Conservation (phyloP, 2,113 vertebrate genomes). For the Gambusia holbrooki region DNA sequence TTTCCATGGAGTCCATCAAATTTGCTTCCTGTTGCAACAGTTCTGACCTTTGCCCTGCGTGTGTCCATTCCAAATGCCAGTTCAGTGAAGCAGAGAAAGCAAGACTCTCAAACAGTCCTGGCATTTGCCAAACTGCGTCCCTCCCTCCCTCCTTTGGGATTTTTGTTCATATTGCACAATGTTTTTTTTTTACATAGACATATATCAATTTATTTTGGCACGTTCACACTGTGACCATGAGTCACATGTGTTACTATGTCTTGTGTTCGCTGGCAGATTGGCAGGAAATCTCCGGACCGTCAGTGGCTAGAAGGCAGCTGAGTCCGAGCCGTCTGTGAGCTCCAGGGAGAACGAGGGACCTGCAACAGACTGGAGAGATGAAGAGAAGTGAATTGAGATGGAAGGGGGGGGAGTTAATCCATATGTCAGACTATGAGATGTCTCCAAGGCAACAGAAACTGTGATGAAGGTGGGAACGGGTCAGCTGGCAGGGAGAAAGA, state of each 20-base stretch:
- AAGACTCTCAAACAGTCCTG: slow-evolving; percentile 33
- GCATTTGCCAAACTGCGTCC: slow-evolving; percentile 42
- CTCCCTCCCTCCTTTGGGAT: background rate
- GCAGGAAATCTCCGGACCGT: background rate
- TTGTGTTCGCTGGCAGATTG: slow-evolving; percentile 8
- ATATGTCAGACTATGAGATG: slow-evolving; percentile 57
- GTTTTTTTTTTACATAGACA: background rate
- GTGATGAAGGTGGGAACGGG: slow-evolving; percentile 27
- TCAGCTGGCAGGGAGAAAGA: slow-evolving; percentile 43
- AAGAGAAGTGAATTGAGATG: slow-evolving; percentile 12
- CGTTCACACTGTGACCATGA: slow-evolving; percentile 15
- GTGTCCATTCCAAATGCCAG: slow-evolving; percentile 58
- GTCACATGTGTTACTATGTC: background rate
- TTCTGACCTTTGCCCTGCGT: slow-evolving; percentile 55
- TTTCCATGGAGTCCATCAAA: slow-evolving; percentile 44
- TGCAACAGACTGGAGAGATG: slow-evolving; percentile 26
- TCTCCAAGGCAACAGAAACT: slow-evolving; percentile 69
- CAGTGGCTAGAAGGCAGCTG: background rate
- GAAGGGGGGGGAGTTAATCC: slow-evolving; percentile 24
- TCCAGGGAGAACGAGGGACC: slow-evolving; percentile 1
- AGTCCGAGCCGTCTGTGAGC: slow-evolving; percentile 8
- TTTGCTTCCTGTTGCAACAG: slow-evolving; percentile 22
- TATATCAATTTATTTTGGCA: background rate
- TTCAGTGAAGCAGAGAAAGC: slow-evolving; percentile 44
- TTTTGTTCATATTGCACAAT: background rate